Evolutionary conservation across 2,888 invertebrate genomes (phyloP), one percentile per base, ranked within the genome.

Genomic region (Mythimna ferrago): DNA sequence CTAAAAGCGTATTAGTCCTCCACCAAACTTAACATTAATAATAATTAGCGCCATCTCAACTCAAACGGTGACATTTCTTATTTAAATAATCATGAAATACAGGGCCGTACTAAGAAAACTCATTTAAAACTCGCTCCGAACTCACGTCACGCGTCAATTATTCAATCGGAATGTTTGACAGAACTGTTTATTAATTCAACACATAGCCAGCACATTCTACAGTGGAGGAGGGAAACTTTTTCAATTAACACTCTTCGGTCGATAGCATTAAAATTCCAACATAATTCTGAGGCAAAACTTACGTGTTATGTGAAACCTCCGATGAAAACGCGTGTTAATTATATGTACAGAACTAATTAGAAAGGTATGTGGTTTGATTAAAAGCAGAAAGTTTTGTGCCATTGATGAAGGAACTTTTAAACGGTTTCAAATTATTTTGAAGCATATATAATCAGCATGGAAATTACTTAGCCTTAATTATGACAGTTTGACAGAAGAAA

Each of bases 221-320:
- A 69, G 85, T 87, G 86, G 86, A 82, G 81, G 85, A 53, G 51
- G 14, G 51, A 92, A 96, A 95, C 89, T 96, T 95, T 96, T 95
- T 95, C 94, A 95, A 95, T 96, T 95, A 95, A 93, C 90, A 89
- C 87, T 89, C 89, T 88, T 85, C 85, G 89, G 89, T 90, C 91
- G 91, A 92, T 93, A 87, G 86, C 92, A 93, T 94, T 94, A 92
- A 94, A 94, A 94, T 94, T 94, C 93, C 92, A 85, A 89, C 89
- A 90, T 91, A 91, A 93, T 93, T 92, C 91, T 89, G 38, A 3
- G 88, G 88, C 88, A 81, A 86, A 87, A 85, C 81, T 89, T 89
- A 90, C 84, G 85, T 88, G 88, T 87, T 86, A 82, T 82, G 83
- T 76, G 87, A 83, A 87, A 57, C 68, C 63, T 32, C 85, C 84